These are phyloP conservation scores for Limanda limanda DNA, from an alignment of 2,113 vertebrate genomes.

Conservation along the genomic window DNA sequence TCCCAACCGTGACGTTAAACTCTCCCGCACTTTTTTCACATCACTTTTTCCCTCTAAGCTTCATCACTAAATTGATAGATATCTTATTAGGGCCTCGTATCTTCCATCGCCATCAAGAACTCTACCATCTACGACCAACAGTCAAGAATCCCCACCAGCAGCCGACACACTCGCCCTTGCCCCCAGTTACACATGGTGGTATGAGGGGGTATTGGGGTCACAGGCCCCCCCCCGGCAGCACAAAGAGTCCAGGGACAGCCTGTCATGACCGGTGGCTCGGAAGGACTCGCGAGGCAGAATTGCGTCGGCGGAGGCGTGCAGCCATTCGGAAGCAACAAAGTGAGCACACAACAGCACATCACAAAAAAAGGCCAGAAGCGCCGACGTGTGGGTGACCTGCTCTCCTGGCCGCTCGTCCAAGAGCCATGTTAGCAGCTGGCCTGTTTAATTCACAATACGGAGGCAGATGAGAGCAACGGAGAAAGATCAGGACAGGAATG, in stretches of 20 bases:
- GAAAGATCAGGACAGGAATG: constrained; percentile 42
- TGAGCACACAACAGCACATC: constrained; percentile 36
- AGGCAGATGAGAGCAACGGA: constrained; percentile 34
- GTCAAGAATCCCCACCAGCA: not conserved
- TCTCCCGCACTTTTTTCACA: not conserved
- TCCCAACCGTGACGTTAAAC: not conserved
- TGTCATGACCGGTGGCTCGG: constrained; percentile 67
- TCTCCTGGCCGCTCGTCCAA: constrained; percentile 54
- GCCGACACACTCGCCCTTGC: constrained; percentile 11
- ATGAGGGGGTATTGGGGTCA: constrained; percentile 51
- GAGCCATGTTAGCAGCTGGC: constrained; percentile 35
- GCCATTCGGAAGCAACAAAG: constrained; percentile 56
- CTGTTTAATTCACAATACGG: constrained; percentile 52
- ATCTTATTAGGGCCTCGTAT: constrained; percentile 11
- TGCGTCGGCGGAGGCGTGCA: constrained; percentile 43
- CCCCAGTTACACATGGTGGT: constrained; percentile 45
- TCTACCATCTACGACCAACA: not conserved
- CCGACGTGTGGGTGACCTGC: constrained; percentile 39
- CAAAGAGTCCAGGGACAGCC: constrained; percentile 51
- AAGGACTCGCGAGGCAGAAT: constrained; percentile 51
- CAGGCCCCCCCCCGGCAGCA: not conserved
- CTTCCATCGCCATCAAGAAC: not conserved
- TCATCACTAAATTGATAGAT: constrained; percentile 6
- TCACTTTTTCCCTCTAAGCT: not conserved
- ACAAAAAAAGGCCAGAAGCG: constrained; percentile 51